Conservation (phyloP, 2,797 vertebrate species). For the Cuculus canorus region DNA sequence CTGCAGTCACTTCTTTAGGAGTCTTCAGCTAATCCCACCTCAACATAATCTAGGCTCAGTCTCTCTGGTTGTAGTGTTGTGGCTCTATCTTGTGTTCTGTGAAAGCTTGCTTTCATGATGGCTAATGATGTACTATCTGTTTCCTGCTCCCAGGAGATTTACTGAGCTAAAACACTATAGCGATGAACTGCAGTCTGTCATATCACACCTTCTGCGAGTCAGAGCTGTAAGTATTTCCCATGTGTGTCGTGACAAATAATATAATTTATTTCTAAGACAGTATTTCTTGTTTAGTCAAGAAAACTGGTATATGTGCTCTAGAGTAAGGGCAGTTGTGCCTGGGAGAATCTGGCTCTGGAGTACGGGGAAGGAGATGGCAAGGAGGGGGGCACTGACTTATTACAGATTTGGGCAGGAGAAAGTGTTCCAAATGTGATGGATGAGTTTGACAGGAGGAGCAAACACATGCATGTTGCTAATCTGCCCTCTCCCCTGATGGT, state of each 20-base stretch:
- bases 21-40: slow-evolving; percentile 33
- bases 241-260: slow-evolving; percentile 56
- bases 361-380: neutral
- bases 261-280: slow-evolving; percentile 39
- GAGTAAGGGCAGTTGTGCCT: neutral
- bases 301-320: neutral
- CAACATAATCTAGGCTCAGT: neutral
- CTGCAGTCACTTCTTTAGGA: slow-evolving; percentile 7
- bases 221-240: slow-evolving; percentile 87
- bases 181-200: slow-evolving; percentile 93
- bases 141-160: slow-evolving; percentile 85
- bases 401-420: neutral
- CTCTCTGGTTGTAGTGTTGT: neutral
- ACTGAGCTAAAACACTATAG: slow-evolving; percentile 94
- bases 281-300: slow-evolving; percentile 17
- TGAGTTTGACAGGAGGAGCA: neutral
- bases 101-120: slow-evolving; percentile 55
- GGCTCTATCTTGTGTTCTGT: slow-evolving; percentile 37
- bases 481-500: neutral
- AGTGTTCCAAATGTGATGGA: neutral
- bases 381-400: neutral
- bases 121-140: slow-evolving; percentile 62
- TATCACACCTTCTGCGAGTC: slow-evolving; percentile 93
- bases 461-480: neutral
- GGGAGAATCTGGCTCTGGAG: neutral